Evolutionary conservation across 2,797 vertebrate genomes (phyloP).

Genomic region (Epinephelus malabaricus): DNA sequence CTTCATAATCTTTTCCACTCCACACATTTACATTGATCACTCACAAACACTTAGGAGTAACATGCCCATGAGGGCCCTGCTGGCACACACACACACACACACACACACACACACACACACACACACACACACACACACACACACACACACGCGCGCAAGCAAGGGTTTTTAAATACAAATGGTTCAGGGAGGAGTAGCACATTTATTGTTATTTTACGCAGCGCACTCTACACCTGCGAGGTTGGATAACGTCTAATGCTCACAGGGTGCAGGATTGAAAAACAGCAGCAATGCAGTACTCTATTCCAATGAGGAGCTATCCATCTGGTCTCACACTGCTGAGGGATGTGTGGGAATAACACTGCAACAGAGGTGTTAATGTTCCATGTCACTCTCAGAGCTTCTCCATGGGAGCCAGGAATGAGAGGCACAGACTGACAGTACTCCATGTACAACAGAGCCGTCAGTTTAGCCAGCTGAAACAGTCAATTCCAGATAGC

Average conservation of each 20-base stretch:
- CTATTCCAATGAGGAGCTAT: conserved; percentile 54
- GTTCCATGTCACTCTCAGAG: conserved; percentile 71
- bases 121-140: conserved; percentile 3
- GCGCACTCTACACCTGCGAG: conserved; percentile 11
- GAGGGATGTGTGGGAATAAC: conserved; percentile 74
- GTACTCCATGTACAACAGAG: conserved; percentile 64
- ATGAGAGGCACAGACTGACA: conserved; percentile 54
- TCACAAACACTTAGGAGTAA: conserved; percentile 34
- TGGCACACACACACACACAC: neutral
- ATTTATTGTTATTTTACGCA: conserved; percentile 40
- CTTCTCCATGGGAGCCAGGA: conserved; percentile 63
- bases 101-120: neutral
- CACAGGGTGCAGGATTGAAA: conserved; percentile 21
- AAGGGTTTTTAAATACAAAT: conserved; percentile 10
- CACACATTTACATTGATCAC: conserved; percentile 60
- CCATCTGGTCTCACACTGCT: conserved; percentile 79
- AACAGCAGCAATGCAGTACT: conserved; percentile 22
- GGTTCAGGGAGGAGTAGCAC: conserved; percentile 10
- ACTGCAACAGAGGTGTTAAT: conserved; percentile 71
- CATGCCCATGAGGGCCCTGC: neutral
- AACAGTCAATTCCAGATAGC: conserved; percentile 30
- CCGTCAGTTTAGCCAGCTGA: conserved; percentile 38
- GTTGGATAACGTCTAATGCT: conserved; percentile 40
- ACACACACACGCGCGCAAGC: neutral
- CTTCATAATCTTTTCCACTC: conserved; percentile 62